A percentile compares a stretch with the other conserved stretches of the same genome.
These are phyloP conservation scores for Xestia xanthographa DNA, from an alignment of 2,888 invertebrate genomes.

Conservation along the genomic window DNA sequence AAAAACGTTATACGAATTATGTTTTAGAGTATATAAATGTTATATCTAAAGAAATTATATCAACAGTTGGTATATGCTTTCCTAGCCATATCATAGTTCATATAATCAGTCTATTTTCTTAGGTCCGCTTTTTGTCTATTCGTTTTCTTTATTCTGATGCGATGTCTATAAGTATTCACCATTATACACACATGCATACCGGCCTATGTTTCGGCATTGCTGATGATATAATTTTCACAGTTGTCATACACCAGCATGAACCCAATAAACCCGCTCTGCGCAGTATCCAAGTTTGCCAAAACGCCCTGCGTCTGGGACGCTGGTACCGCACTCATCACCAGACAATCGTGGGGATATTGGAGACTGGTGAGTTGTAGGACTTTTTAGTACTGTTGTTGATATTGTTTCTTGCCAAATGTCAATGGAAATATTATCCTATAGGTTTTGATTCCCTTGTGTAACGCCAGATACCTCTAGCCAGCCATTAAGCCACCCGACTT, in stretches of 20 bases:
- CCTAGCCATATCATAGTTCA: not conserved
- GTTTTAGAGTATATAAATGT: no score
- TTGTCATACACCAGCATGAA: constrained; percentile 75
- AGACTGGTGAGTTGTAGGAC: constrained; percentile 71
- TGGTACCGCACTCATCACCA: constrained; percentile 77
- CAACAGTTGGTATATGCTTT: no score
- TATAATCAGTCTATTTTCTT: not conserved
- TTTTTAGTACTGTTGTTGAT: no score
- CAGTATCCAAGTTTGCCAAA: constrained; percentile 53
- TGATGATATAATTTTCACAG: constrained; percentile 62
- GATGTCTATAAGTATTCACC: not conserved
- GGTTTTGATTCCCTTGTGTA: no score
- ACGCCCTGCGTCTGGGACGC: constrained; percentile 81
- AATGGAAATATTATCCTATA: no score
- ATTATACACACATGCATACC: not conserved
- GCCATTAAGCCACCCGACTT: no score
- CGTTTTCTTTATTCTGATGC: no score
- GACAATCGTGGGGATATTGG: constrained; percentile 80
- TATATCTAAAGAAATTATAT: no score
- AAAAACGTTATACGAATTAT: no score
- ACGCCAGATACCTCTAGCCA: no score
- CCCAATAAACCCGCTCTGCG: constrained; percentile 76
- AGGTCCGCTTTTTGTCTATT: no score
- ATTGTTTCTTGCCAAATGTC: no score
- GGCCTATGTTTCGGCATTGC: not conserved